A percentile compares a stretch with the other conserved stretches of the same genome.
These are phyloP conservation scores for Rhodinocichla rosea DNA, from an alignment of 2,113 vertebrate species.

Conservation along the genomic window DNA sequence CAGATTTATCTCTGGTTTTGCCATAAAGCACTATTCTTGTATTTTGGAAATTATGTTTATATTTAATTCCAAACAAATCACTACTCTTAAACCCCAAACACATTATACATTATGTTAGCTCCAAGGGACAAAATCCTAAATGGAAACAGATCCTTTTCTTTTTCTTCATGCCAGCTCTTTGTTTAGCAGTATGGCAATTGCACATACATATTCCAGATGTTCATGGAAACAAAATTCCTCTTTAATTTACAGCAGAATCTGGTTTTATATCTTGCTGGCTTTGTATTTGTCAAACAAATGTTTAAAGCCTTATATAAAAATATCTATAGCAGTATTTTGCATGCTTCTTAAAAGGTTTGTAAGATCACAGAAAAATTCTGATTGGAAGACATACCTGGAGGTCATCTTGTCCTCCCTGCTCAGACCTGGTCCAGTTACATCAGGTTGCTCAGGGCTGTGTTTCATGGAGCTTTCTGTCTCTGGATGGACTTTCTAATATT, in stretches of 20 bases:
- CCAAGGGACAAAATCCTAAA: slow-evolving; percentile 50
- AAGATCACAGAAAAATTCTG: neutral
- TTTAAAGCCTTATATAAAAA: neutral
- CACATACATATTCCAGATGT: slow-evolving; percentile 43
- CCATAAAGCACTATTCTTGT: neutral
- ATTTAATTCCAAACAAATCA: slow-evolving; percentile 39
- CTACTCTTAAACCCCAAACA: neutral
- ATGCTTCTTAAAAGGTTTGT: neutral
- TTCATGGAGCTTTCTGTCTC: neutral
- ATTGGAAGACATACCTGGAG: neutral
- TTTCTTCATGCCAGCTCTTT: slow-evolving; percentile 58
- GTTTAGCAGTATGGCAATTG: neutral
- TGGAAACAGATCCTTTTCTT: slow-evolving; percentile 59
- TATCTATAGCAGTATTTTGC: neutral
- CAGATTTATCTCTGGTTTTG: neutral
- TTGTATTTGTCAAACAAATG: slow-evolving; percentile 1
- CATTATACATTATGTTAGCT: slow-evolving; percentile 33
- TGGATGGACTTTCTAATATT: neutral
- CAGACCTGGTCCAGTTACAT: neutral
- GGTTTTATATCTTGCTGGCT: slow-evolving; percentile 20
- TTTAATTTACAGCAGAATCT: slow-evolving; percentile 49
- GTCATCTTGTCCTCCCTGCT: neutral
- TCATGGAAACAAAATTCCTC: slow-evolving; percentile 8
- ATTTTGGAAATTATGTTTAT: slow-evolving; percentile 10
- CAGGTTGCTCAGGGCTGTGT: neutral